A percentile compares a stretch with the other conserved stretches of the same genome.
Conservation (phyloP, 2,888 invertebrate genomes). For the Ophioninae sp. region DNA sequence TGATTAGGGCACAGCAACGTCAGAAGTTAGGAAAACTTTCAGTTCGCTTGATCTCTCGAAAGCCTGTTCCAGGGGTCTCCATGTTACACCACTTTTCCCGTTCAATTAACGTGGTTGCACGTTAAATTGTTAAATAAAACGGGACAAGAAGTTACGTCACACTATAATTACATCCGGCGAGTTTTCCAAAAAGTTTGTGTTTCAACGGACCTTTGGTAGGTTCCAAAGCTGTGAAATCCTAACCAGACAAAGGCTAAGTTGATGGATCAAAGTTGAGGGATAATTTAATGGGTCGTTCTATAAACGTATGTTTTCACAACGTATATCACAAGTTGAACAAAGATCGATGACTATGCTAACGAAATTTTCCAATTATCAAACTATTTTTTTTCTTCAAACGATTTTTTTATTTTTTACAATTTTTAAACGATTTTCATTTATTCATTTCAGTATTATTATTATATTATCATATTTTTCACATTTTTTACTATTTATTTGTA, state of each 20-base stretch:
- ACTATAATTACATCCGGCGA: conserved; percentile 11
- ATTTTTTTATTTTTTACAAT: no score
- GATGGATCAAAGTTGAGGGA: conserved; percentile 10
- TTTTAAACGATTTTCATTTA: no score
- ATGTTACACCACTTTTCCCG: not conserved
- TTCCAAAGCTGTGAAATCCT: conserved; percentile 1
- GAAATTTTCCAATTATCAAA: not conserved
- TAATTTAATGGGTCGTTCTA: not conserved
- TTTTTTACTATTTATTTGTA: no score
- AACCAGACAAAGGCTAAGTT: conserved; percentile 3
- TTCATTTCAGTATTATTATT: no score
- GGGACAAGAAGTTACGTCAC: not conserved
- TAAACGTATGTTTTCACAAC: not conserved
- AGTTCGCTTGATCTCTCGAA: not conserved
- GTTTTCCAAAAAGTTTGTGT: conserved; percentile 15
- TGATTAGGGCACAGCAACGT: not conserved
- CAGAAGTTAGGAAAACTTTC: not conserved
- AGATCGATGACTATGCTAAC: not conserved
- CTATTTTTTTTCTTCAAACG: no score
- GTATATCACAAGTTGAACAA: not conserved
- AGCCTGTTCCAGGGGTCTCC: not conserved
- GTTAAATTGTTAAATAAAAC: conserved; percentile 15
- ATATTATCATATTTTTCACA: no score
- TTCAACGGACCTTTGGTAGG: not conserved
- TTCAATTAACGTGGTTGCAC: not conserved